Percentiles rank a stretch among this genome's conserved stretches.
These are phyloP conservation scores for Ophthalmolycus amberensis DNA, from an alignment of 2,113 vertebrate species.

Conservation along the genomic window DNA sequence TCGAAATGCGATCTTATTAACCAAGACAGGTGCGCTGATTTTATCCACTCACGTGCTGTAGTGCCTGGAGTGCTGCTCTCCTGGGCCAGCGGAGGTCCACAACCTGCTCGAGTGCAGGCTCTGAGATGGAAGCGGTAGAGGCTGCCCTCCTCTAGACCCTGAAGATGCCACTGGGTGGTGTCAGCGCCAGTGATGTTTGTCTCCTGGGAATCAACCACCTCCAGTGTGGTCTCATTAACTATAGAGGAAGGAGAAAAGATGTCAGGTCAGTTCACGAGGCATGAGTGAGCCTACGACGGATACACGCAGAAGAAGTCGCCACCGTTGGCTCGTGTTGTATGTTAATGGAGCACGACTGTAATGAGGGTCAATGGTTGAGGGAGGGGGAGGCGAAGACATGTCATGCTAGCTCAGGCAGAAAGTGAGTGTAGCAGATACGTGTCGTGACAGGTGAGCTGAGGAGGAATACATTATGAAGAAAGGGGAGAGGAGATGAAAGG, in stretches of 20 bases:
- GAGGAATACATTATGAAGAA: slow-evolving; percentile 75
- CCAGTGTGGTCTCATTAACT: slow-evolving; percentile 90
- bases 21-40: not conserved
- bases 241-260: slow-evolving; percentile 62
- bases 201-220: slow-evolving; percentile 83
- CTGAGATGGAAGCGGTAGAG: slow-evolving; percentile 92
- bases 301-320: slow-evolving; percentile 19
- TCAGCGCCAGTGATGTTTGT: slow-evolving; percentile 83
- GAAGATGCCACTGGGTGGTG: slow-evolving; percentile 85
- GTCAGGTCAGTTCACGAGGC: slow-evolving; percentile 66
- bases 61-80: slow-evolving; percentile 81
- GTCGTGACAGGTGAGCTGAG: slow-evolving; percentile 77
- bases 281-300: slow-evolving; percentile 7
- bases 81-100: slow-evolving; percentile 87
- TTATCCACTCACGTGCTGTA: slow-evolving; percentile 85
- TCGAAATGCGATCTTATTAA: not conserved
- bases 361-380: slow-evolving; percentile 58
- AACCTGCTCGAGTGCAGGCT: slow-evolving; percentile 91
- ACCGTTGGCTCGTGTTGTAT: slow-evolving; percentile 33
- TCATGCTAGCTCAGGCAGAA: slow-evolving; percentile 62
- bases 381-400: slow-evolving; percentile 58
- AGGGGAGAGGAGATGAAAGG: slow-evolving; percentile 63
- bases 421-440: slow-evolving; percentile 57
- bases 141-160: slow-evolving; percentile 82
- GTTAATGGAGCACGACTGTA: slow-evolving; percentile 52